Conservation (phyloP, 2,113 vertebrate genomes). For the Dasyprocta punctata region DNA sequence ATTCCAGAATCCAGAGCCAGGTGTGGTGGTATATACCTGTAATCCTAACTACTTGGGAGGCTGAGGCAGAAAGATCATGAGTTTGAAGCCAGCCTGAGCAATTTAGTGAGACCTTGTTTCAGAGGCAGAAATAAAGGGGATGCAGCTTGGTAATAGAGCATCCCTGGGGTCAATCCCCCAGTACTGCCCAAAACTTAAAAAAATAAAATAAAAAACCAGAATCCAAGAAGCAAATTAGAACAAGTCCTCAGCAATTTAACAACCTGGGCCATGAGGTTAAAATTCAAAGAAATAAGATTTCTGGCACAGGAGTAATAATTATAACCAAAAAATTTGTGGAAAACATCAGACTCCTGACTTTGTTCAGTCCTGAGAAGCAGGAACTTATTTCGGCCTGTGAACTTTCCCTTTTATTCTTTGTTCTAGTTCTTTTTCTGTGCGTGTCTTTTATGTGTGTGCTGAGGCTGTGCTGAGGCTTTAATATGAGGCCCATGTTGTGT, state of each 20-base stretch:
- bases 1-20: not conserved
- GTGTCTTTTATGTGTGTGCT: not conserved
- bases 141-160: not conserved
- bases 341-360: not conserved
- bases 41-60: not conserved
- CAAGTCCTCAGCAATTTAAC: not conserved
- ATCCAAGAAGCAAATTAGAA: slow-evolving; percentile 7
- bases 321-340: not conserved
- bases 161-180: not conserved
- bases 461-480: not conserved
- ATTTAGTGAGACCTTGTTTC: not conserved
- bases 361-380: not conserved
- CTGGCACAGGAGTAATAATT: not conserved
- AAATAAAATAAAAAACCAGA: not conserved
- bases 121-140: not conserved
- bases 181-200: not conserved
- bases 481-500: not conserved
- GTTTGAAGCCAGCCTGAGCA: not conserved
- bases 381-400: not conserved
- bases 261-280: not conserved
- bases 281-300: slow-evolving; percentile 2
- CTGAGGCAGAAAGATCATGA: not conserved
- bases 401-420: not conserved
- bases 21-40: not conserved
- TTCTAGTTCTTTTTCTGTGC: not conserved